A percentile compares a stretch with the other conserved stretches of the same genome.
phyloP scores from a whole-genome alignment of 1,140 invertebrate species.

The Brachionus rubens region DNA sequence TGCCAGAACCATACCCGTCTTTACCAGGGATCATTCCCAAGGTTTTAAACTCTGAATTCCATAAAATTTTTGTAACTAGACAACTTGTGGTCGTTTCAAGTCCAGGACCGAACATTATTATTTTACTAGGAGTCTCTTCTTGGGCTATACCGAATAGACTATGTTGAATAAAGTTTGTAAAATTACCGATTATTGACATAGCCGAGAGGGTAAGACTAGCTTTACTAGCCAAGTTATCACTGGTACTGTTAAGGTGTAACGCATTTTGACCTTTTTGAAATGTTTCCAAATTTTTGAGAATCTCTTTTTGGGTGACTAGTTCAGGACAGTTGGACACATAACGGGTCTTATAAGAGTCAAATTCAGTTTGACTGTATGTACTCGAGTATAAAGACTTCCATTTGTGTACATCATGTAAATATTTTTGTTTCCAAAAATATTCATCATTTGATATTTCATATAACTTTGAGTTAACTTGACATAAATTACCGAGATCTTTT shows the following conservation, averaged over 20 bases:
- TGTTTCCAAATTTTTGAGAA: background rate
- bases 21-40: constrained; percentile 36
- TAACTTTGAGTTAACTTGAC: constrained; percentile 7
- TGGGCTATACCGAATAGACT: background rate
- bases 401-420: background rate
- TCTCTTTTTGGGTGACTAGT: background rate
- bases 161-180: constrained; percentile 1
- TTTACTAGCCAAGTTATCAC: background rate
- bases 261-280: constrained; percentile 16
- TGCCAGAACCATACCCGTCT: constrained; percentile 38
- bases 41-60: constrained; percentile 36
- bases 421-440: constrained; percentile 24
- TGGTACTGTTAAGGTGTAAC: background rate
- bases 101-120: constrained; percentile 42
- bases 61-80: constrained; percentile 23
- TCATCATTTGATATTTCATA: constrained; percentile 35
- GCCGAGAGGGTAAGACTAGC: background rate
- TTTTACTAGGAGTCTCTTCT: background rate
- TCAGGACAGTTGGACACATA: constrained; percentile 29
- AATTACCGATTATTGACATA: background rate
- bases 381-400: constrained; percentile 17
- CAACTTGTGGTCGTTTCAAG: constrained; percentile 22
- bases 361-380: background rate
- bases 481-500: constrained; percentile 24
- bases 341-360: background rate